These are phyloP conservation scores for Triops longicaudatus DNA, from an alignment of 1,140 invertebrate genomes.

Conservation along the genomic window DNA sequence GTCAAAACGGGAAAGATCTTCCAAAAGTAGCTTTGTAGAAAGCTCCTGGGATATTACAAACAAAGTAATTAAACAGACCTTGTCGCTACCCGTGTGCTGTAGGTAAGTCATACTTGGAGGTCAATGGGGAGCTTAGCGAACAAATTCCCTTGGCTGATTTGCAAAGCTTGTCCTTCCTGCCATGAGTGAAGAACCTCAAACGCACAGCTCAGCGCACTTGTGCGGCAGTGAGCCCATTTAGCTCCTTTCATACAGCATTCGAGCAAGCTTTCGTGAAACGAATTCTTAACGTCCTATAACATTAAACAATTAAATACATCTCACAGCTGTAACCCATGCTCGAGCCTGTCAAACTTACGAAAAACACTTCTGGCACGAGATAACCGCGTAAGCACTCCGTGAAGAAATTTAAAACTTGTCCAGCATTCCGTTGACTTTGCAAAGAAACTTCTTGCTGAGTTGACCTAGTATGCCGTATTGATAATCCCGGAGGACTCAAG, in stretches of 20 bases:
- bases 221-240: background rate
- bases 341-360: background rate
- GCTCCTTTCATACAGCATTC: background rate
- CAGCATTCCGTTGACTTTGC: background rate
- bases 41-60: background rate
- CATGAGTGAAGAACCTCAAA: background rate
- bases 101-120: background rate
- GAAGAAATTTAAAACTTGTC: background rate
- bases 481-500: background rate
- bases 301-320: background rate
- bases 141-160: background rate
- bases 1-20: background rate
- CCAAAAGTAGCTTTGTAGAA: background rate
- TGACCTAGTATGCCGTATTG: background rate
- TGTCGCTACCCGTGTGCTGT: background rate
- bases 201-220: background rate
- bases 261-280: background rate
- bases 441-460: background rate
- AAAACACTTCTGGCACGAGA: background rate
- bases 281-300: background rate
- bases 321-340: background rate
- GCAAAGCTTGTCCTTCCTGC: background rate
- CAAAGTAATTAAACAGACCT: background rate
- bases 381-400: background rate
- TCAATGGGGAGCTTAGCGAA: background rate